Base-by-base conservation (phyloP, 2,888 invertebrate species). In the Tenodera sinensis region DNA sequence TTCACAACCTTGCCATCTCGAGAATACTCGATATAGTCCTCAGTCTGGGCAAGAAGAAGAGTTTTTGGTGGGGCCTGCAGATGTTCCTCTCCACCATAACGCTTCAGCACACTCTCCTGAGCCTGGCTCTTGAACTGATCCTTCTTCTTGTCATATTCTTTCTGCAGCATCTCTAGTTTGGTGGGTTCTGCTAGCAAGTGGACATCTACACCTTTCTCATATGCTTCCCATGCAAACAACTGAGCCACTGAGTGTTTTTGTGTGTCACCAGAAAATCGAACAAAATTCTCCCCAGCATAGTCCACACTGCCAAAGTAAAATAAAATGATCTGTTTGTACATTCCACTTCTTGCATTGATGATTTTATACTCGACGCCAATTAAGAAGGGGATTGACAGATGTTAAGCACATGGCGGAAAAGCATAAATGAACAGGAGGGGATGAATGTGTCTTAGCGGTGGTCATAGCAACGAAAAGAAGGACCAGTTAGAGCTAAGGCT, bases 181-280 rank as follows among this genome's bases (percentile, higher is more conserved):
- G 99, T 99, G 12, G 99, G 99, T 93, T 99, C 99, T 4, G 99
- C 99, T 91, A 99, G 95, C 89, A 99, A 95, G 93, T 99, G 98
- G 34, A 99, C 98, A 94, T 99, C 98, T 0, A 99, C 97, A 6
- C 99, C 98, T 91, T 96, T 96, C 89, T 97, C 97, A 92, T 97
- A 97, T 6, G 99, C 99, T 92, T 99, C 98, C 99, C 99, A 99
- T 4, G 99, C 99, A 95, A 99, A 99, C 92, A 98, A 93, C 93
- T 99, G 99, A 27, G 98, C 98, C 25, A 96, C 96, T 1, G 98
- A 97, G 93, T 99, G 99, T 90, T 96, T 95, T 83, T 96, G 95
- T 0, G 99, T 99, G 93, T 99, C 99, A 20, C 99, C 99, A 83
- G 97, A 96, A 93, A 97, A 98, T 3, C 99, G 95, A 2, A 97